Evolutionary conservation across 2,113 vertebrate genomes (phyloP).

Genomic region (Oncorhynchus nerka): DNA sequence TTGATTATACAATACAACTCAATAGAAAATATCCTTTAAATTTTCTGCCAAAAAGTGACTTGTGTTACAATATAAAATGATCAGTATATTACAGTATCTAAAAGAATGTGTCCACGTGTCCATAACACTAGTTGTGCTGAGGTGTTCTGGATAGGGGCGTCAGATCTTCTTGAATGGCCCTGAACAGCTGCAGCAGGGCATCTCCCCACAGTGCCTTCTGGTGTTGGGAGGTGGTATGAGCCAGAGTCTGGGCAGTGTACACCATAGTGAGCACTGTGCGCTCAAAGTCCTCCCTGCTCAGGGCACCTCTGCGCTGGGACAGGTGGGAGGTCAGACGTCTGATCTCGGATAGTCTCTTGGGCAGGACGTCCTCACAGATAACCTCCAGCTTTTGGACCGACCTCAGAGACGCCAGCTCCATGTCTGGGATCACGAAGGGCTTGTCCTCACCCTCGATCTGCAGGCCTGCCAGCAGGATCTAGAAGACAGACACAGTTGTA

Average conservation of each 20-base stretch:
- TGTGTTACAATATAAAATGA: too few relatives aligned
- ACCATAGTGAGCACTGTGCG: constrained; percentile 88
- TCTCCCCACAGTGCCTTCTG: constrained; percentile 84
- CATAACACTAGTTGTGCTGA: neutral
- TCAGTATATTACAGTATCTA: too few relatives aligned
- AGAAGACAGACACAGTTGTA: neutral
- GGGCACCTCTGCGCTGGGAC: constrained; percentile 47
- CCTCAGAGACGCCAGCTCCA: constrained; percentile 85
- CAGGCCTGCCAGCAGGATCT: constrained; percentile 87
- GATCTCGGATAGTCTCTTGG: constrained; percentile 84
- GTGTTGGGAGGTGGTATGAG: constrained; percentile 60
- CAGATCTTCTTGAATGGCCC: constrained; percentile 81
- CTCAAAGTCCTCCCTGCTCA: constrained; percentile 88
- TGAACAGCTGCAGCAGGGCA: constrained; percentile 78
- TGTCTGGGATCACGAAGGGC: constrained; percentile 79
- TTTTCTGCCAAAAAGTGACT: too few relatives aligned
- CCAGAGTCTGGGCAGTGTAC: constrained; percentile 77
- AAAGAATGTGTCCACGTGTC: too few relatives aligned
- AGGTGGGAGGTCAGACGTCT: constrained; percentile 76
- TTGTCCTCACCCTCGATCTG: constrained; percentile 70
- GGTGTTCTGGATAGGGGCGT: constrained; percentile 17
- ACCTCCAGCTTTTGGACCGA: constrained; percentile 76
- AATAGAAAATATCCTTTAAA: too few relatives aligned
- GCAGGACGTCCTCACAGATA: constrained; percentile 85
- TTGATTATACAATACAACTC: neutral